Evolutionary conservation across 1,140 invertebrate species (phyloP).

Genomic region (Polyergus mexicanus): DNA sequence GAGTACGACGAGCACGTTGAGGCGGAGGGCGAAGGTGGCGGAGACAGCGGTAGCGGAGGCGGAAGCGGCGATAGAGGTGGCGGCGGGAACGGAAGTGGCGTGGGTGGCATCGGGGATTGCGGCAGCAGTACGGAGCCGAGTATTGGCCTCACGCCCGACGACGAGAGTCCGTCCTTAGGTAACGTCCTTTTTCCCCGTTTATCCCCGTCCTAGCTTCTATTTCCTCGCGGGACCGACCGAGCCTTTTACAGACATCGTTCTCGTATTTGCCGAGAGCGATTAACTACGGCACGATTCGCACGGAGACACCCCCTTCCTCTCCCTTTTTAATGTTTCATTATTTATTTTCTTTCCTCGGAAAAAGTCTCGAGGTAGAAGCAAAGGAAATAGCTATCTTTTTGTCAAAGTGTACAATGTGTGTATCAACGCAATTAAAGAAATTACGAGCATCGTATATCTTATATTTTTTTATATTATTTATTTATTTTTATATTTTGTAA

Average conservation of each 20-base stretch:
- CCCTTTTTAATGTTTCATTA: not conserved
- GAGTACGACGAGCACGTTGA: slow-evolving; percentile 93
- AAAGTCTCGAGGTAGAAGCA: not conserved
- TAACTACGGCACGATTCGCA: slow-evolving; percentile 13
- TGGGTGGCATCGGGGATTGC: slow-evolving; percentile 84
- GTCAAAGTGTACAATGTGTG: not conserved
- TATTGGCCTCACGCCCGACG: slow-evolving; percentile 87
- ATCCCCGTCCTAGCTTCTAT: slow-evolving; percentile 33
- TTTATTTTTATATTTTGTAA: too few relatives aligned
- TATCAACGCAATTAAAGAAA: not conserved
- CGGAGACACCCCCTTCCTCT: too few relatives aligned
- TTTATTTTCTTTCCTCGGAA: not conserved
- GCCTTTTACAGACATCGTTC: not conserved
- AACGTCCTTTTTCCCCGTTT: slow-evolving; percentile 48
- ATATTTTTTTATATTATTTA: too few relatives aligned
- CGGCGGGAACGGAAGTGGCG: slow-evolving; percentile 76
- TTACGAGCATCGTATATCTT: too few relatives aligned
- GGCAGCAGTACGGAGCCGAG: slow-evolving; percentile 86
- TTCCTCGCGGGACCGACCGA: slow-evolving; percentile 27
- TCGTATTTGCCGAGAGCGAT: slow-evolving; percentile 47
- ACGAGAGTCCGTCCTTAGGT: slow-evolving; percentile 91
- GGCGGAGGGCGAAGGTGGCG: slow-evolving; percentile 84
- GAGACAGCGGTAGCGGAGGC: slow-evolving; percentile 79
- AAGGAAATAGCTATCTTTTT: not conserved
- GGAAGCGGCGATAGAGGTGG: slow-evolving; percentile 76